phyloP scores from a whole-genome alignment of 2,113 vertebrate species.

The Bambusicola thoracicus region DNA sequence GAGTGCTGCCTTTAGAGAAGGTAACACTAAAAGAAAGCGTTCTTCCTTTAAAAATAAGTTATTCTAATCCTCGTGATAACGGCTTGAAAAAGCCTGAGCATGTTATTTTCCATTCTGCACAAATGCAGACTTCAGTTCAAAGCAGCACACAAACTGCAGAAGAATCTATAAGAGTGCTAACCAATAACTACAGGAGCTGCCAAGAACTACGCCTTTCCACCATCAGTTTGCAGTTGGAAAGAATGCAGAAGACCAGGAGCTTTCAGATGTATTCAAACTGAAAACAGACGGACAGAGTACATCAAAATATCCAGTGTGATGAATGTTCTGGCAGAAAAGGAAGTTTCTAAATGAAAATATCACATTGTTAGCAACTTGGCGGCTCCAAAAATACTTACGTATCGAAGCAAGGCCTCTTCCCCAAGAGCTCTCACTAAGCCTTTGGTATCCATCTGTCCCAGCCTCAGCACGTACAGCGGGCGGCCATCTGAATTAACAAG shows the following conservation, averaged over 20 bases:
- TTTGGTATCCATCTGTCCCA: constrained; percentile 99
- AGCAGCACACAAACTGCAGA: background rate
- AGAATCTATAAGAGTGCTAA: background rate
- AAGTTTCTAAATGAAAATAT: background rate
- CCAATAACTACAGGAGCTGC: background rate
- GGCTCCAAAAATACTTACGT: constrained; percentile 81
- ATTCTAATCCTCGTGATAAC: background rate
- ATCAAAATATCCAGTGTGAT: background rate
- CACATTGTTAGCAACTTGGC: background rate
- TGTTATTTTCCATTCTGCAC: background rate
- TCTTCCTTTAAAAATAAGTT: background rate
- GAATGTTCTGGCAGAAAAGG: background rate
- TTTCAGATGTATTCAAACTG: background rate
- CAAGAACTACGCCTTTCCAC: background rate
- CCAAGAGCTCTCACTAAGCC: constrained; percentile 92
- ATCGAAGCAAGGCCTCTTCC: constrained; percentile 90
- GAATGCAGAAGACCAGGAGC: background rate
- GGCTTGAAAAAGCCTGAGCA: background rate
- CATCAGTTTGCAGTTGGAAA: background rate
- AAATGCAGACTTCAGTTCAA: background rate
- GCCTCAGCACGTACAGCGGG: constrained; percentile 90
- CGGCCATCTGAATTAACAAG: constrained; percentile 84
- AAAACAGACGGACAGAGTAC: background rate
- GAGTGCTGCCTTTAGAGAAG: background rate
- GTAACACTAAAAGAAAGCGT: background rate